phyloP scores from a whole-genome alignment of 2,888 invertebrate genomes.

The Apodemia duryi region DNA sequence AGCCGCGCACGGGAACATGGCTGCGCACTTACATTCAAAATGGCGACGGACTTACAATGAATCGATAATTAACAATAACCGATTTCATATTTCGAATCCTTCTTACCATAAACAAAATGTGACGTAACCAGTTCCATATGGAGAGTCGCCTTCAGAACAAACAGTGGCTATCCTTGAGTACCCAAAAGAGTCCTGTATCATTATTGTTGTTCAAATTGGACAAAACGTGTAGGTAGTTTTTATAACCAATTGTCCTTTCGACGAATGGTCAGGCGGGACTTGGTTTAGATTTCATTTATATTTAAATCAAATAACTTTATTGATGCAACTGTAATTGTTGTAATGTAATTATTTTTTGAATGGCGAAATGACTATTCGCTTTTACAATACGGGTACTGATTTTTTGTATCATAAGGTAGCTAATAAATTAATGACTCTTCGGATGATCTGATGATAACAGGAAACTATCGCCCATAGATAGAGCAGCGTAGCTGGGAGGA shows the following conservation, averaged over 20 bases:
- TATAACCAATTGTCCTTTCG: slow-evolving; percentile 52
- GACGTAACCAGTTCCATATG: slow-evolving; percentile 65
- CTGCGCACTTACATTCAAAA: slow-evolving; percentile 67
- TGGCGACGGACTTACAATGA: slow-evolving; percentile 60
- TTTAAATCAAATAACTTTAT: background rate
- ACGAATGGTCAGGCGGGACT: slow-evolving; percentile 38
- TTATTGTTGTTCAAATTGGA: slow-evolving; percentile 41
- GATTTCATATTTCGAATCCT: slow-evolving; percentile 73
- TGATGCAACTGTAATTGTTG: background rate
- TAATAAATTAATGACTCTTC: no score
- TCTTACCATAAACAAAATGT: slow-evolving; percentile 56
- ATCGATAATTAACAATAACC: slow-evolving; percentile 75
- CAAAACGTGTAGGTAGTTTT: slow-evolving; percentile 47
- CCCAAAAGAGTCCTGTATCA: slow-evolving; percentile 47
- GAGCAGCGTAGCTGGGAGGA: no score
- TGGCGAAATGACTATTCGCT: no score
- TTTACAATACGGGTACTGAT: no score
- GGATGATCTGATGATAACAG: no score
- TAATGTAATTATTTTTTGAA: no score
- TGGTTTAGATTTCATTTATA: slow-evolving; percentile 5
- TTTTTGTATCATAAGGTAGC: no score
- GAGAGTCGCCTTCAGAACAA: slow-evolving; percentile 53
- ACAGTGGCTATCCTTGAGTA: slow-evolving; percentile 54
- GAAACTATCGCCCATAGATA: no score
- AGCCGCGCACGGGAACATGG: slow-evolving; percentile 69